A percentile compares a stretch with the other conserved stretches of the same genome.
Conservation (phyloP, 2,888 invertebrate species). For the Megaustenia siamemsis region DNA sequence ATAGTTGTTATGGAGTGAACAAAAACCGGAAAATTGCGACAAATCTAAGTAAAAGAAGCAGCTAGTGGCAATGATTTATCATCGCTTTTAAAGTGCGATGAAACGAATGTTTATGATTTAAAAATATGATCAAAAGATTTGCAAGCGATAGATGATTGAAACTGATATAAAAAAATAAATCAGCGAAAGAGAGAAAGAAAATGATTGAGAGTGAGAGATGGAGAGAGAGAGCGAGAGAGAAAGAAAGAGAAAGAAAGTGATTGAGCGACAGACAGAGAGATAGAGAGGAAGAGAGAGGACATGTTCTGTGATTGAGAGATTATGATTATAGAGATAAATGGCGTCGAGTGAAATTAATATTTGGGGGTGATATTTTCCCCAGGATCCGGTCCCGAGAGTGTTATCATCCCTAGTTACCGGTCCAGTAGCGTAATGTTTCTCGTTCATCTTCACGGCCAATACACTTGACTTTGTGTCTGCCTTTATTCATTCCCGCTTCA, state of each 20-base stretch:
- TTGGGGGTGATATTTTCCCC: slow-evolving; percentile 41
- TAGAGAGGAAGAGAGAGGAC: neutral
- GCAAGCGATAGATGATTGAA: too few species aligned
- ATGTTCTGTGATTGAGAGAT: neutral
- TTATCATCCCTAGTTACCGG: slow-evolving; percentile 31
- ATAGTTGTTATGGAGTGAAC: too few species aligned
- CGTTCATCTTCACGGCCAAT: slow-evolving; percentile 7
- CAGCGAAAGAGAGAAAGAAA: neutral
- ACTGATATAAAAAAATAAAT: too few species aligned
- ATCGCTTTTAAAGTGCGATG: too few species aligned
- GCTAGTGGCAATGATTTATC: too few species aligned
- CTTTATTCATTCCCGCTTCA: neutral
- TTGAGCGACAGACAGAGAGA: neutral
- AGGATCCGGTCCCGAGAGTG: slow-evolving; percentile 31
- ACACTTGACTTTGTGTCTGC: neutral
- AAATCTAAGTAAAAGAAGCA: too few species aligned
- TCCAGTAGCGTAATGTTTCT: slow-evolving; percentile 29
- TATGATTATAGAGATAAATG: slow-evolving; percentile 17
- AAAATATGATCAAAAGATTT: too few species aligned
- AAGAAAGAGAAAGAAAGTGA: neutral
- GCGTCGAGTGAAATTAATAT: slow-evolving; percentile 47
- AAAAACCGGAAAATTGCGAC: too few species aligned
- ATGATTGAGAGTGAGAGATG: neutral
- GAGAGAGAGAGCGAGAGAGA: neutral
- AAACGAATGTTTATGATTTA: too few species aligned